Percentiles rank a stretch among this genome's conserved stretches.
Conservation (phyloP, 2,888 invertebrate species). For the Mantis religiosa region DNA sequence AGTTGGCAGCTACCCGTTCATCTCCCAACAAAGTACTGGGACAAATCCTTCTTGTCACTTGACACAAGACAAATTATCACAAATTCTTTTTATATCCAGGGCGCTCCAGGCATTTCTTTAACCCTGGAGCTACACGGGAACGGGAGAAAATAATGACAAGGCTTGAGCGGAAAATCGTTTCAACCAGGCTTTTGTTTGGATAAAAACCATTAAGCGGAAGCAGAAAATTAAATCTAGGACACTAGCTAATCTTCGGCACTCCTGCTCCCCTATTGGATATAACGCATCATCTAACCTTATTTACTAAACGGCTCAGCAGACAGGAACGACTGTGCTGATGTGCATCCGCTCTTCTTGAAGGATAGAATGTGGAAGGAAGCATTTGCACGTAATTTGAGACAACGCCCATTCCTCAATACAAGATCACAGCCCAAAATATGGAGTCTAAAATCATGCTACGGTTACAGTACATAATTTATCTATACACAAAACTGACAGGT, state of each 20-base stretch:
- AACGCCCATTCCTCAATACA: too few species aligned
- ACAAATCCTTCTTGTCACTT: neutral
- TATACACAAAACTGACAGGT: too few species aligned
- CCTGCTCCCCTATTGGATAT: neutral
- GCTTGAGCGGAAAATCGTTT: neutral
- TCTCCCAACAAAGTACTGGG: neutral
- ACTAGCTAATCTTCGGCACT: neutral
- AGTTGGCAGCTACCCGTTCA: neutral
- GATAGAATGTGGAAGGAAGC: neutral
- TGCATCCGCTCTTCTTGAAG: neutral
- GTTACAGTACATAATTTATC: too few species aligned
- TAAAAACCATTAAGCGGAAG: neutral
- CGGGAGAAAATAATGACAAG: neutral
- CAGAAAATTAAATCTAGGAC: neutral
- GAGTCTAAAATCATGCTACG: too few species aligned
- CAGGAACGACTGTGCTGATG: neutral
- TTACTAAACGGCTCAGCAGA: neutral
- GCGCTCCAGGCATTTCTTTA: neutral
- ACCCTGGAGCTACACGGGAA: neutral
- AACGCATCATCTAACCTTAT: neutral
- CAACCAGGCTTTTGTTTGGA: neutral
- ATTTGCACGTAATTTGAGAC: neutral
- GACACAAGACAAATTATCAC: neutral
- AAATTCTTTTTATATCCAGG: neutral
- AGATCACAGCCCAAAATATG: too few species aligned